phyloP scores from a whole-genome alignment of 2,797 vertebrate species.

The Echeneis naucrates region DNA sequence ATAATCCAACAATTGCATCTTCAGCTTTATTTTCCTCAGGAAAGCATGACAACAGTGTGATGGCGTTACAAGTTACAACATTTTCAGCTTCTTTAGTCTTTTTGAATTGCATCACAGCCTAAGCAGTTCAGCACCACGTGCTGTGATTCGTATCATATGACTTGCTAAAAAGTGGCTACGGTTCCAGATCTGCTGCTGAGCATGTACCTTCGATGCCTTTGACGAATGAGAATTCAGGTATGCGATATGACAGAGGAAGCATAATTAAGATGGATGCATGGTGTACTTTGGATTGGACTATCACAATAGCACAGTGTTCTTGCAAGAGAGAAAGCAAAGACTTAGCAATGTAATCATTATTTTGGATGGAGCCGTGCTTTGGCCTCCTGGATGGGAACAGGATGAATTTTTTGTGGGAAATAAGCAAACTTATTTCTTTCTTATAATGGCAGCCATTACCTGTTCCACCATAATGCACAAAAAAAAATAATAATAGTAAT shows the following conservation, averaged over 20 bases:
- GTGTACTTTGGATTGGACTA: constrained; percentile 33
- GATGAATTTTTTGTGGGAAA: constrained; percentile 27
- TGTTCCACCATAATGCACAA: constrained; percentile 15
- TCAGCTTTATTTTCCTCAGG: constrained; percentile 15
- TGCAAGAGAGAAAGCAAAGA: constrained; percentile 26
- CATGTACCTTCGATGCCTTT: neutral
- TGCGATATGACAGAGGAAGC: constrained; percentile 46
- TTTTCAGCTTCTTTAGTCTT: neutral
- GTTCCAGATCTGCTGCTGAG: neutral
- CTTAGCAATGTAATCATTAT: constrained; percentile 47
- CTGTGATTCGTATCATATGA: constrained; percentile 11
- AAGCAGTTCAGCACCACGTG: constrained; percentile 4
- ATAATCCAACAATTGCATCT: constrained; percentile 35
- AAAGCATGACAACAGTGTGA: constrained; percentile 8
- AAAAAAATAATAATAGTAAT: too few species aligned
- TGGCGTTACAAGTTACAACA: constrained; percentile 14
- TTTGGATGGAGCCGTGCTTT: constrained; percentile 45
- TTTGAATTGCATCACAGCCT: constrained; percentile 5
- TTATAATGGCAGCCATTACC: constrained; percentile 9
- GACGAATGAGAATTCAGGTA: constrained; percentile 47
- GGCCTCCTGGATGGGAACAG: constrained; percentile 26
- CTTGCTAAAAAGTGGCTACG: constrained; percentile 26
- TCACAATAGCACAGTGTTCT: constrained; percentile 42
- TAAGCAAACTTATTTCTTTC: neutral
- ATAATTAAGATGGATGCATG: constrained; percentile 58